Evolutionary conservation across 1,140 invertebrate genomes (phyloP).

Genomic region (honey bee (Apis mellifera)): DNA sequence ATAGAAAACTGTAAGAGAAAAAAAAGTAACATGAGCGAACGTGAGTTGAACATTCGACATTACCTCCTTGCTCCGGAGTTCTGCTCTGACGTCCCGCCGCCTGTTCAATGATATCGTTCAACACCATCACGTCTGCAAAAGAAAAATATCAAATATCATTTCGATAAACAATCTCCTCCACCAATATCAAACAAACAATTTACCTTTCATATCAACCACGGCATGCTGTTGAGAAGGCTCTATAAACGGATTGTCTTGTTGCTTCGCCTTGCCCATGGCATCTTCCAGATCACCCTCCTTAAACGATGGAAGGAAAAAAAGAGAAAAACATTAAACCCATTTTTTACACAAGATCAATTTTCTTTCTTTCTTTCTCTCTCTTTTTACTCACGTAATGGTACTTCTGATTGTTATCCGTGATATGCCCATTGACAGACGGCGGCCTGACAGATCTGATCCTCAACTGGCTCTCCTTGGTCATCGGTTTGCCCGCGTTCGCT

Average conservation of each 20-base stretch:
- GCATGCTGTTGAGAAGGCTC: constrained; percentile 93
- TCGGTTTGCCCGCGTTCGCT: constrained; percentile 84
- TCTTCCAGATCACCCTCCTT: constrained; percentile 90
- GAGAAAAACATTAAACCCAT: neutral
- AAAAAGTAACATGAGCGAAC: neutral
- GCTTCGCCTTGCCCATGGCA: constrained; percentile 91
- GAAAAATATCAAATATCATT: too few relatives aligned
- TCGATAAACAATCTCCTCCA: too few relatives aligned
- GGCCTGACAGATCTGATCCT: constrained; percentile 88
- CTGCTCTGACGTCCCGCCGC: constrained; percentile 93
- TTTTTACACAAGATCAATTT: neutral
- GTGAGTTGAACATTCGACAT: constrained; percentile 64
- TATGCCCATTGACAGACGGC: constrained; percentile 83
- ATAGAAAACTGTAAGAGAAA: constrained; percentile 31
- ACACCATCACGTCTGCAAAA: constrained; percentile 96
- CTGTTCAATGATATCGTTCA: constrained; percentile 98
- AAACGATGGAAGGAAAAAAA: fast-evolving
- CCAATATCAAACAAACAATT: neutral
- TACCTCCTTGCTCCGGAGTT: constrained; percentile 94
- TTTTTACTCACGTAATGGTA: constrained; percentile 85
- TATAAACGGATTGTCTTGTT: constrained; percentile 95
- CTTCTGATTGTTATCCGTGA: constrained; percentile 86
- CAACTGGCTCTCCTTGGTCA: constrained; percentile 93
- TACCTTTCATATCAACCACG: constrained; percentile 97
- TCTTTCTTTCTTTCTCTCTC: too few relatives aligned